Conservation (phyloP, 1,140 invertebrate genomes). For the Dreissena polymorpha region DNA sequence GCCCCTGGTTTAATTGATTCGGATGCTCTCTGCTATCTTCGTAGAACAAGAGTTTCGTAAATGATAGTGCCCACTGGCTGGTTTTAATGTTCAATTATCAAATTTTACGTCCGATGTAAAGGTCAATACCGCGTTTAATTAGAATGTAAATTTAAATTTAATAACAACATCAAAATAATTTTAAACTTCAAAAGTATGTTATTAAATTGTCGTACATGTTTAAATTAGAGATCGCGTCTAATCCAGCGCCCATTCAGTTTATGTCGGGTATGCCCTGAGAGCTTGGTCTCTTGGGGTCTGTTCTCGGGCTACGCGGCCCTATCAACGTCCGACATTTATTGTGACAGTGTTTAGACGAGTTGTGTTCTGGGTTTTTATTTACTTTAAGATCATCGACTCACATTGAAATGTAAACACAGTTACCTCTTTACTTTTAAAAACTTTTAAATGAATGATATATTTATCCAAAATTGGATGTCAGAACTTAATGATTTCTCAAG, state of each 20-base stretch:
- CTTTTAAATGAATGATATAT: too few species aligned
- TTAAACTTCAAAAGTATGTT: conserved; percentile 18
- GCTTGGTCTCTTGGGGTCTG: not conserved
- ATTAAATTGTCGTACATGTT: conserved; percentile 47
- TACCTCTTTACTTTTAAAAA: not conserved
- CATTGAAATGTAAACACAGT: conserved; percentile 7
- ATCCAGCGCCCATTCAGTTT: not conserved
- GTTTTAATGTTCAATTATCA: conserved; percentile 43
- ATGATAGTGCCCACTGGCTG: not conserved
- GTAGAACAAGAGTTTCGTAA: not conserved
- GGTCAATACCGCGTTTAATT: conserved; percentile 46
- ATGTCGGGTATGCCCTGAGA: not conserved
- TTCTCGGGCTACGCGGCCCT: not conserved
- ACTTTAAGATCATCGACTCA: not conserved
- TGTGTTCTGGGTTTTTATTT: not conserved
- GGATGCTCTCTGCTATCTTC: too few species aligned
- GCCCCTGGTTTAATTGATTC: too few species aligned
- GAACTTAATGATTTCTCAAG: too few species aligned
- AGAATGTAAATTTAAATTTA: conserved; percentile 54
- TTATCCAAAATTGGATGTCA: too few species aligned
- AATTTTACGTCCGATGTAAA: conserved; percentile 21
- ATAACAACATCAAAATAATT: conserved; percentile 50
- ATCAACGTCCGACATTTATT: not conserved
- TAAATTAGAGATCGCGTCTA: conserved; percentile 30
- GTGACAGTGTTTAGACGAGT: not conserved